Base-by-base conservation (phyloP, 1,140 invertebrate species). In the Drosophila suzukii region DNA sequence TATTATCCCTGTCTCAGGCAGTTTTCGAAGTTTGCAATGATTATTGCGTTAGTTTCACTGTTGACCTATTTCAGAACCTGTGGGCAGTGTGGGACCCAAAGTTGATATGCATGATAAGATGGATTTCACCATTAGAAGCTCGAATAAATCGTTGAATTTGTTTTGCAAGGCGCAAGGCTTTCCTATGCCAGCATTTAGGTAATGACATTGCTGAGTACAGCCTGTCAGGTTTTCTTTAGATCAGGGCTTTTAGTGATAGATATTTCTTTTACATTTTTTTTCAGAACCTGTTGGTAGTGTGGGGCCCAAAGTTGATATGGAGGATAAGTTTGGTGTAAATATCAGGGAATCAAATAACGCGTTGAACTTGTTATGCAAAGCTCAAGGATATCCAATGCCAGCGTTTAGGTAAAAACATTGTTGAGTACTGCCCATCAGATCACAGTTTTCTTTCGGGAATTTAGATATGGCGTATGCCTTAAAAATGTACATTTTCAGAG, bases 231-330 rank as follows among this genome's bases (percentile, higher is more conserved):
- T 3, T 34, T 32, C 5, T 13, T 24, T 6, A 47, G 20, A 47
- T 13, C 20, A 24, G n/a, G 44, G 0, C 2, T 24, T 6, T 38
- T 24, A 13, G 10, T 30, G 12, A 0, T 20, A 32, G 20, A 12
- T 13, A 30, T 36, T 13, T 7, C 13, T 15, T 2, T 47, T 8
- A 12, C 7, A 0, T 15, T 10, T 10, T 47, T 81, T 85, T 63
- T 3, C 65, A 96, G 95, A 96, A 88, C 95, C 95, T 15, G 93
- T 96, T 77, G 95, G 95, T 85, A 95, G 94, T 91, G 94, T 95
- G 81, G 93, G 94, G 44, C 95, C 95, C 17, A 95, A 94, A 92
- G 94, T 95, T 63, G 93, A 86, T 55, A 81, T 94, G 93, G 71
- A 91, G 38, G 79, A 91, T 54, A 91, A 86, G 44, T 47, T 88